These are phyloP conservation scores for Scaptomyza cyrtandrae DNA, from an alignment of 2,888 invertebrate genomes.

Conservation along the genomic window DNA sequence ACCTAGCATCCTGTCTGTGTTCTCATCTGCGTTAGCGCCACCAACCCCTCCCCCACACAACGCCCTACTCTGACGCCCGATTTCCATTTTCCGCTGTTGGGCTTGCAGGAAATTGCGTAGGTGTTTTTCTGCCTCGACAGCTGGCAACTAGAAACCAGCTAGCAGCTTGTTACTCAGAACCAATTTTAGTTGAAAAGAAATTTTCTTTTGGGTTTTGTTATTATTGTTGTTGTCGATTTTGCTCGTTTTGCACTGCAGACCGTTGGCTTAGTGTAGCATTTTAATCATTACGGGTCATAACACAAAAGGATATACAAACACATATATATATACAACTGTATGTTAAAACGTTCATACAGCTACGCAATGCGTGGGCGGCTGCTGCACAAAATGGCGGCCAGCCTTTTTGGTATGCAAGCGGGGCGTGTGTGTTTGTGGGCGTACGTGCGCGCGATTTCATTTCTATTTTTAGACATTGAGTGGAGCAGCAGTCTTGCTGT, in stretches of 20 bases:
- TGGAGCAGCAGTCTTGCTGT: constrained; percentile 33
- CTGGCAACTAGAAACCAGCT: constrained; percentile 31
- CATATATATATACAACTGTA: constrained; percentile 21
- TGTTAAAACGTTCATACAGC: constrained; percentile 24
- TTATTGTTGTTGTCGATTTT: constrained; percentile 29
- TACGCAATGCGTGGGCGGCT: constrained; percentile 69
- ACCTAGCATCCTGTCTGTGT: constrained; percentile 56
- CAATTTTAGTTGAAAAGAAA: constrained; percentile 48
- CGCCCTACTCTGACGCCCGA: constrained; percentile 13
- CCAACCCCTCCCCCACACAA: background rate
- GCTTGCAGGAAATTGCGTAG: constrained; percentile 78
- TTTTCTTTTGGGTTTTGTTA: constrained; percentile 41
- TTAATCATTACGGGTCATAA: constrained; percentile 50
- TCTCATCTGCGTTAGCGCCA: constrained; percentile 67
- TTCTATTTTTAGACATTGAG: constrained; percentile 71
- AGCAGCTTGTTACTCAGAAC: constrained; percentile 33
- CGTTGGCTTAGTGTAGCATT: constrained; percentile 70
- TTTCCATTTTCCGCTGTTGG: constrained; percentile 68
- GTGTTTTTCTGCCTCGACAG: constrained; percentile 62
- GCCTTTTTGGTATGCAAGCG: constrained; percentile 65
- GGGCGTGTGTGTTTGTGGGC: constrained; percentile 27
- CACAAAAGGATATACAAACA: constrained; percentile 29
- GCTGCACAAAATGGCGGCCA: constrained; percentile 76
- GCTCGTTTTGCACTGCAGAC: constrained; percentile 42
- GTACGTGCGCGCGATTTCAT: constrained; percentile 73